Conservation (phyloP, 2,797 vertebrate genomes). For the Melopsittacus undulatus region DNA sequence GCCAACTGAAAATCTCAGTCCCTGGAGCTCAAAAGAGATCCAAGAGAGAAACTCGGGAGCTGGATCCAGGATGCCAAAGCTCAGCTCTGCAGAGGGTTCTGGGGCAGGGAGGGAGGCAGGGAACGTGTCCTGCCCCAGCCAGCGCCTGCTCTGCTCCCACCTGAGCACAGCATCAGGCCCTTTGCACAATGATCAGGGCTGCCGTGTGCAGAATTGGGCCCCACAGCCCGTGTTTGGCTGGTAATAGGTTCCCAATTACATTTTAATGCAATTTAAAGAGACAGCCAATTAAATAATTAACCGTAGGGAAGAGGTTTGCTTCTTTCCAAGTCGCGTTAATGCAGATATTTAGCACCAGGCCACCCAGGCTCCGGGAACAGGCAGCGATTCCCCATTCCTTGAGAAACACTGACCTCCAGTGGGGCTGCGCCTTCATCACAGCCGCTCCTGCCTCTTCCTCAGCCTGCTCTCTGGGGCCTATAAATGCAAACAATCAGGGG, state of each 20-base stretch:
- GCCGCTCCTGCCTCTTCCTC: accelerated
- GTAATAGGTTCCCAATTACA: conserved; percentile 10
- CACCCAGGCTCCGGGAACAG: conserved; percentile 5
- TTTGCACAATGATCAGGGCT: not conserved
- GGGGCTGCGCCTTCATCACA: not conserved
- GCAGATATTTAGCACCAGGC: conserved; percentile 10
- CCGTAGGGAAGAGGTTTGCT: conserved; percentile 21
- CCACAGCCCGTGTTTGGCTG: not conserved
- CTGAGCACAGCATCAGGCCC: not conserved
- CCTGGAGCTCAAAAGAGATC: not conserved
- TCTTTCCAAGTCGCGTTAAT: not conserved
- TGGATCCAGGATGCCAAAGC: not conserved
- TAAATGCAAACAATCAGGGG: not conserved
- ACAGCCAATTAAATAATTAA: conserved; percentile 53
- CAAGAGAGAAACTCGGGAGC: not conserved
- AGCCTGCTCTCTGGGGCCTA: not conserved
- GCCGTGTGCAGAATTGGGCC: not conserved
- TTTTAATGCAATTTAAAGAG: conserved; percentile 18
- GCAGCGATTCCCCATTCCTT: not conserved
- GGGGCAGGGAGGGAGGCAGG: not conserved
- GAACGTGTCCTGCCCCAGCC: not conserved
- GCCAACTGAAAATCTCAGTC: not conserved
- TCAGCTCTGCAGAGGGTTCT: not conserved
- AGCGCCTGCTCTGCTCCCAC: not conserved
- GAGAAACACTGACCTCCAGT: conserved; percentile 59